These are phyloP conservation scores for Drosophila siamana DNA, from an alignment of 2,888 invertebrate genomes.

Conservation along the genomic window DNA sequence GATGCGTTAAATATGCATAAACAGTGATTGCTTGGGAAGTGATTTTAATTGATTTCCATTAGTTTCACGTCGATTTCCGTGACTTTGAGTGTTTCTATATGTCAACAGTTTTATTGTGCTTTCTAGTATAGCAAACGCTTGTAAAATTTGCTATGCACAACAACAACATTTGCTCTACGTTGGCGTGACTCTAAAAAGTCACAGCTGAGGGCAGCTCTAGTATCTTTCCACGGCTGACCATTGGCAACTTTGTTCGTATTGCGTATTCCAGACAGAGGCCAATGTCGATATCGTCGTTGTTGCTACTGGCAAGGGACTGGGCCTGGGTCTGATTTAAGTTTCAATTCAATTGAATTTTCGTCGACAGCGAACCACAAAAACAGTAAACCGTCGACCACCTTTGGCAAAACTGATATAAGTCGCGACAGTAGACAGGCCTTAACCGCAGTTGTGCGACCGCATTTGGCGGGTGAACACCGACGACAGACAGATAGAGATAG, in stretches of 20 bases:
- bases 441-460: slow-evolving; percentile 76
- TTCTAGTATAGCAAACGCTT: neutral
- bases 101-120: neutral
- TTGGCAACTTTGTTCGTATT: slow-evolving; percentile 12
- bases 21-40: neutral
- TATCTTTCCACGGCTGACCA: slow-evolving; percentile 11
- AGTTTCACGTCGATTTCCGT: neutral
- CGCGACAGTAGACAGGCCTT: slow-evolving; percentile 34
- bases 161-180: neutral
- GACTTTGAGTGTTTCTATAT: neutral
- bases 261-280: slow-evolving; percentile 16
- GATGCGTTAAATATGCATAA: slow-evolving; percentile 8
- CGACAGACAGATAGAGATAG: slow-evolving; percentile 2
- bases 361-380: slow-evolving; percentile 32
- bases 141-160: neutral
- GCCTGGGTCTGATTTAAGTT: slow-evolving; percentile 37
- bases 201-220: slow-evolving; percentile 7
- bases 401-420: slow-evolving; percentile 69
- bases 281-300: slow-evolving; percentile 23
- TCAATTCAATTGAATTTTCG: slow-evolving; percentile 35
- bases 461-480: slow-evolving; percentile 69
- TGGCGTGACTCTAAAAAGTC: slow-evolving; percentile 2
- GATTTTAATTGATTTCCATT: neutral
- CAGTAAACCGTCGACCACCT: slow-evolving; percentile 26
- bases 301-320: slow-evolving; percentile 5